A percentile compares a stretch with the other conserved stretches of the same genome.
phyloP scores from a whole-genome alignment of 2,888 invertebrate species.

The Drosophila ezoana region DNA sequence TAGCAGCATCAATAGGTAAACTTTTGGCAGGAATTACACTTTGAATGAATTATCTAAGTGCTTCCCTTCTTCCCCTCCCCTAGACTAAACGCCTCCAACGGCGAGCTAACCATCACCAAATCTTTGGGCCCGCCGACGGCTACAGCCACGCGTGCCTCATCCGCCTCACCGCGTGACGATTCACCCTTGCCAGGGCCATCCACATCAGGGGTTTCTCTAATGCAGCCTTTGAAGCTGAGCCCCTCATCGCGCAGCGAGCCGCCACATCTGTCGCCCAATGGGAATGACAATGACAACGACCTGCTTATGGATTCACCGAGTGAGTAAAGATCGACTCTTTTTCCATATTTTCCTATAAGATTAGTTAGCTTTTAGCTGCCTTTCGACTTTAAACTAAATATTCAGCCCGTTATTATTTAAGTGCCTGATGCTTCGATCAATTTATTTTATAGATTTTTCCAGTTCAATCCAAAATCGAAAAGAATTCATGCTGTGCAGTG shows the following conservation, averaged over 20 bases:
- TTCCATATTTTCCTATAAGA: constrained; percentile 7
- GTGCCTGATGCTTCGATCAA: no score
- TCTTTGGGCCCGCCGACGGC: constrained; percentile 87
- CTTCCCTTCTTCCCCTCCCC: constrained; percentile 11
- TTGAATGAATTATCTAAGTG: background rate
- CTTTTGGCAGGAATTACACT: background rate
- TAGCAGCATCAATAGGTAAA: constrained; percentile 89
- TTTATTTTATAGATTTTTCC: no score
- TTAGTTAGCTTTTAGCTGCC: constrained; percentile 37
- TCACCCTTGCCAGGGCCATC: constrained; percentile 75
- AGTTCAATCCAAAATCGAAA: no score
- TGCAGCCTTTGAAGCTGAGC: constrained; percentile 87
- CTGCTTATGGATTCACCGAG: constrained; percentile 93
- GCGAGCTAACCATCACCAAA: constrained; percentile 93
- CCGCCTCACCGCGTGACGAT: constrained; percentile 76
- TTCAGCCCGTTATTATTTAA: background rate
- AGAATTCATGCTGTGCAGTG: no score
- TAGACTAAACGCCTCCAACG: constrained; percentile 91
- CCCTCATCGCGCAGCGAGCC: constrained; percentile 84
- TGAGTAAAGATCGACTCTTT: constrained; percentile 87
- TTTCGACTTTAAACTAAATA: background rate
- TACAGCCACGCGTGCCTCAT: constrained; percentile 73
- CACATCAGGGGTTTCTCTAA: constrained; percentile 69
- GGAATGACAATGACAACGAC: constrained; percentile 88
- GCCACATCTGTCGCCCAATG: constrained; percentile 87